Base-by-base conservation (phyloP, 2,797 vertebrate species). In the Telmatherina bonti region DNA sequence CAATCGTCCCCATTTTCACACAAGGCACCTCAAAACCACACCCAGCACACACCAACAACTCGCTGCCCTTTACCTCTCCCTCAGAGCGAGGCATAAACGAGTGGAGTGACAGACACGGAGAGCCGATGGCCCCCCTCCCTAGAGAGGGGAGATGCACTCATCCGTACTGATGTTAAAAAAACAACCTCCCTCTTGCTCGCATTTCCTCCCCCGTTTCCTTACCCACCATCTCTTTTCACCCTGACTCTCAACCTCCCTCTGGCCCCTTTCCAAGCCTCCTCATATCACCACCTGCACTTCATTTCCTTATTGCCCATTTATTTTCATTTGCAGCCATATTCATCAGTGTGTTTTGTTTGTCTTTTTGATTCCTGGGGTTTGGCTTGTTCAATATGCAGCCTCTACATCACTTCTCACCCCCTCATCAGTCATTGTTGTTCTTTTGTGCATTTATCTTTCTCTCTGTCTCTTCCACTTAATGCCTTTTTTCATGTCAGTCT, bases 141-240 rank as follows among this genome's bases (percentile, higher is more conserved):
- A 60, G 89, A 88, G 92, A 91, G 70, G 65, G 74, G 72, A 74
- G 70, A 84, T 6, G 85, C 90, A 91, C 80, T 93, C 93, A 93
- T 93, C 93, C 93, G 83, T 87, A 82, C 91, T 94, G 93, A 93
- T 94, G 91, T 94, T 93, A 94, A 95, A 94, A 94, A 93, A 94
- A 93, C 93, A 93, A 82, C 90, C 86, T 78, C 82, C 77, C 73
- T 66, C 54, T 74, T 67, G 74, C 88, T 67, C 26, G 27, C 61
- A 65, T 71, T 77, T 45, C 26, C 60, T 58, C 45, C 62, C 53
- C 67, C 15, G 49, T 30, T 38, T 27, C 65, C 43, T 49, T n/a
- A 45, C 29, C 60, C 58, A 77, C 63, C 70, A 52, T 72, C 67
- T 43, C 76, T 68, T 59, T n/a, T 58, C 72, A 66, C 73, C 60